phyloP scores from a whole-genome alignment of 1,140 invertebrate species.

The Zeugodacus cucurbitae region DNA sequence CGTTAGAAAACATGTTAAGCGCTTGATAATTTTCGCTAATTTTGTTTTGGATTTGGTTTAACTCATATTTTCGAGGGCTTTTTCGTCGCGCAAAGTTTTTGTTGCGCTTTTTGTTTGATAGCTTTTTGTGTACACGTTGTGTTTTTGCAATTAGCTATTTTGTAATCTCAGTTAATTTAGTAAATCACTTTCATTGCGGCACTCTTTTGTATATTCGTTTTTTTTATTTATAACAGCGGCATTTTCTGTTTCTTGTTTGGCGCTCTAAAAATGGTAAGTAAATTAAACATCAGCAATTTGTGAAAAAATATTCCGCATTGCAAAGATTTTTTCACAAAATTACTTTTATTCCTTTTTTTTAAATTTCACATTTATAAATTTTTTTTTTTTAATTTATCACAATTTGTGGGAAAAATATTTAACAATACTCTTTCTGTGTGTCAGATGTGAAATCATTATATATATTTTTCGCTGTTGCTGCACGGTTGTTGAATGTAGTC shows the following conservation, averaged over 20 bases:
- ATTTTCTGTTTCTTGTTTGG: not conserved
- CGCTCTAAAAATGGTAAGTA: not conserved
- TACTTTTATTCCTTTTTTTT: not conserved
- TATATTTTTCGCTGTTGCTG: no score
- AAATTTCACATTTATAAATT: no score
- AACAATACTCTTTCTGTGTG: no score
- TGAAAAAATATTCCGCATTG: not conserved
- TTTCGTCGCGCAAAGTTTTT: not conserved
- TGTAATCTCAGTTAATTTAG: not conserved
- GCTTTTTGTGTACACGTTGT: not conserved
- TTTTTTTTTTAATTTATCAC: no score
- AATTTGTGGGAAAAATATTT: no score
- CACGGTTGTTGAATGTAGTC: no score
- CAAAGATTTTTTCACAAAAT: not conserved
- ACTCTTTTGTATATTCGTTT: not conserved
- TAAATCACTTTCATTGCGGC: conserved; percentile 18
- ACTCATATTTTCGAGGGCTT: not conserved
- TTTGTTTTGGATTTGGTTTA: not conserved
- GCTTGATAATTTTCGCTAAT: not conserved
- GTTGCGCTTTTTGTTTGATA: not conserved
- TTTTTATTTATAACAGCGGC: not conserved
- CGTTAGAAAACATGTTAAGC: conserved; percentile 18
- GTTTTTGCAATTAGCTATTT: not conserved
- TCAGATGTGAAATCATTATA: no score
- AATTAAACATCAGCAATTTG: not conserved